Percentiles rank a stretch among this genome's conserved stretches.
phyloP scores from a whole-genome alignment of 1,140 invertebrate species.

The Tribolium madens region DNA sequence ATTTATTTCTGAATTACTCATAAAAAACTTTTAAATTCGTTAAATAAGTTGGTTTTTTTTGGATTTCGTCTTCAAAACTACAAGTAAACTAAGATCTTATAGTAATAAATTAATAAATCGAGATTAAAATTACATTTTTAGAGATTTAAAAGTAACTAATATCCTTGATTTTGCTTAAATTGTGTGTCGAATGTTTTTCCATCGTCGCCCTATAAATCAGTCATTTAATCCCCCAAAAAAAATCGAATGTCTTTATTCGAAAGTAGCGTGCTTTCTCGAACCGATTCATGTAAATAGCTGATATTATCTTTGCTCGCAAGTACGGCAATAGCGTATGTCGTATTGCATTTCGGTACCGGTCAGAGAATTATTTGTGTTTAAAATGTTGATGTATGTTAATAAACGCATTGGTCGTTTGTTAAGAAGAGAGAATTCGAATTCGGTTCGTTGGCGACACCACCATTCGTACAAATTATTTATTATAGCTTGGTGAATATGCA shows the following conservation, averaged over 20 bases:
- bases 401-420: constrained; percentile 13
- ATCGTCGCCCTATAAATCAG: constrained; percentile 12
- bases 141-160: too few relatives aligned
- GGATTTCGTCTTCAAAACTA: too few relatives aligned
- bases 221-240: constrained; percentile 29
- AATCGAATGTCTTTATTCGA: constrained; percentile 37
- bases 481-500: constrained; percentile 2
- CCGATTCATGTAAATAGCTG: constrained; percentile 34
- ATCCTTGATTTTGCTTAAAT: too few relatives aligned
- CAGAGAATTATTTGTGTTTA: constrained; percentile 3
- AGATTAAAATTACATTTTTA: too few relatives aligned
- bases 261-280: constrained; percentile 22
- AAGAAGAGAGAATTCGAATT: constrained; percentile 6
- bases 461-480: constrained; percentile 11
- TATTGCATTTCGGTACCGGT: constrained; percentile 12
- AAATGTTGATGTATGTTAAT: constrained; percentile 4
- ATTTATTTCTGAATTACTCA: too few relatives aligned
- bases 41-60: too few relatives aligned
- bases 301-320: constrained; percentile 26
- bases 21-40: too few relatives aligned
- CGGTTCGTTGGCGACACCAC: background rate
- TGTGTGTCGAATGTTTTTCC: background rate
- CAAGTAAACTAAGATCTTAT: too few relatives aligned
- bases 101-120: too few relatives aligned
- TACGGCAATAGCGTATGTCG: constrained; percentile 25